Evolutionary conservation across 2,797 vertebrate species (phyloP).

Genomic region (Cygnus olor): DNA sequence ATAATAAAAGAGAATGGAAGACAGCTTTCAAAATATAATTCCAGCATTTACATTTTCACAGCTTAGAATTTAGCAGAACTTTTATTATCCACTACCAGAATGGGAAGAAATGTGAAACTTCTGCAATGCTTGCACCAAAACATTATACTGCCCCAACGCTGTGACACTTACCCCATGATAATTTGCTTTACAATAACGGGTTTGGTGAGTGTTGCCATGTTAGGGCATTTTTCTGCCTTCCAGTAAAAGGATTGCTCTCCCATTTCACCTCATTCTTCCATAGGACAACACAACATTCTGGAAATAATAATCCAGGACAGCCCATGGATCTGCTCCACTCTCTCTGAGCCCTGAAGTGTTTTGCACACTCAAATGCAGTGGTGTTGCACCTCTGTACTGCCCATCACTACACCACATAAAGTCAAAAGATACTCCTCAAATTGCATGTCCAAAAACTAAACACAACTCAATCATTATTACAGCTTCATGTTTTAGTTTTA

Average conservation of each 20-base stretch:
- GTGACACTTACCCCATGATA: neutral
- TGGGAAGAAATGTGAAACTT: neutral
- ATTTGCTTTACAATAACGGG: neutral
- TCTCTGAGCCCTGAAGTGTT: neutral
- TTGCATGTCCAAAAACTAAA: neutral
- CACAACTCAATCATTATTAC: neutral
- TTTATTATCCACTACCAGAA: neutral
- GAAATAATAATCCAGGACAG: neutral
- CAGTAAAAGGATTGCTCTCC: neutral
- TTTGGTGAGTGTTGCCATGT: neutral
- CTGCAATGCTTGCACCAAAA: neutral
- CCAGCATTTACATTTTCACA: neutral
- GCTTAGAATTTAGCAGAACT: neutral
- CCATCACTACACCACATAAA: neutral
- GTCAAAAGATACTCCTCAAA: neutral
- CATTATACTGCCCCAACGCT: neutral
- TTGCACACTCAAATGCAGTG: neutral
- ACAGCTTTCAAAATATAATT: neutral
- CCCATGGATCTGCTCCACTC: neutral
- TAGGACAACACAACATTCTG: neutral
- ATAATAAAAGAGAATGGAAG: neutral
- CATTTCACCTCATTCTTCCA: neutral
- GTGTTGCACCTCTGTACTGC: neutral
- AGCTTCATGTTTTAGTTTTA: neutral
- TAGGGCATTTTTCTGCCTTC: neutral